Percentiles rank a stretch among this genome's conserved stretches.
phyloP scores from a whole-genome alignment of 2,113 vertebrate species.

The Platysternon megacephalum region DNA sequence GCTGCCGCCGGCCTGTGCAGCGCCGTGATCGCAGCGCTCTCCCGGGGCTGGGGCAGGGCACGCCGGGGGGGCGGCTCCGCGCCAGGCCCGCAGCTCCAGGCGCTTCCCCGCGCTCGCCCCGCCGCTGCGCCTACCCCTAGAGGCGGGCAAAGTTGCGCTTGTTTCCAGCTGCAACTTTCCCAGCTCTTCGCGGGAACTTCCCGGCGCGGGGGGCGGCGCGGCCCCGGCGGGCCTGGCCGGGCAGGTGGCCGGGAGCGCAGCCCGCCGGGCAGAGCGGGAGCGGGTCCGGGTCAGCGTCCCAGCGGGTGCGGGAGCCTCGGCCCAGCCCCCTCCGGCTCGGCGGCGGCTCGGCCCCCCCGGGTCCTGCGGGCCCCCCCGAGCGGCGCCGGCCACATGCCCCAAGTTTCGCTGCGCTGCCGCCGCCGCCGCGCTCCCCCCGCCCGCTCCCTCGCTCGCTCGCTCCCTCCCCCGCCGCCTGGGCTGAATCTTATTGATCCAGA shows the following conservation, averaged over 20 bases:
- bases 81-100: not conserved
- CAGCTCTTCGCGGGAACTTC: constrained; percentile 39
- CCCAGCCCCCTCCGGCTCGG: not conserved
- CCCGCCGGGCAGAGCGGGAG: not conserved
- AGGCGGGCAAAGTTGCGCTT: constrained; percentile 72
- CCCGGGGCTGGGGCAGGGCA: too few species aligned
- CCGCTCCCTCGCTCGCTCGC: constrained; percentile 74
- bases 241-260: not conserved
- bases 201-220: not conserved
- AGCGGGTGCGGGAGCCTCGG: not conserved
- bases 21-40: not conserved
- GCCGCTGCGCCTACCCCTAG: constrained; percentile 57
- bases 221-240: not conserved
- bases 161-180: constrained; percentile 72
- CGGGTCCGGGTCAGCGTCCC: not conserved
- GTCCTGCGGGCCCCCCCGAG: not conserved
- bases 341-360: not conserved
- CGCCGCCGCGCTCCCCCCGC: constrained; percentile 76
- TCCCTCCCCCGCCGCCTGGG: constrained; percentile 85
- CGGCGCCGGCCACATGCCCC: constrained; percentile 4
- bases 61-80: not conserved
- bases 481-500: constrained; percentile 99
- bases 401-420: constrained; percentile 5
- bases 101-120: constrained; percentile 68
- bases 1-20: not conserved